Percentiles rank a stretch among this genome's conserved stretches.
phyloP scores from a whole-genome alignment of 2,113 vertebrate genomes.

The Atractosteus spatula region DNA sequence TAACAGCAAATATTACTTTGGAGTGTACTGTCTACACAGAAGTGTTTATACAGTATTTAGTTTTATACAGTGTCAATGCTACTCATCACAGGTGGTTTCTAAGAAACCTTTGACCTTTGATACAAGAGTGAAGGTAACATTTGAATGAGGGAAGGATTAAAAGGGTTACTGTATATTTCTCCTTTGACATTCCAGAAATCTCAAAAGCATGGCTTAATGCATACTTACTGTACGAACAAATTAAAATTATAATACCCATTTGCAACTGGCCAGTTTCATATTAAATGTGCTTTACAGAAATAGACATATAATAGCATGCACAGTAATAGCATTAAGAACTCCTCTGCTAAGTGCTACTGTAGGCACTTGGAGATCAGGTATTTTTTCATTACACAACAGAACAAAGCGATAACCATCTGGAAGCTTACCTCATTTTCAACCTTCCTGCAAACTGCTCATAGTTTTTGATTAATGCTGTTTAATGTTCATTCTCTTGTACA shows the following conservation, averaged over 20 bases:
- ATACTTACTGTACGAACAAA: not conserved
- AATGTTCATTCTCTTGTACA: not conserved
- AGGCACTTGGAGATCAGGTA: constrained; percentile 28
- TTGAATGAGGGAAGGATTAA: too few species aligned
- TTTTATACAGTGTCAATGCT: too few species aligned
- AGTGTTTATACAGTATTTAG: too few species aligned
- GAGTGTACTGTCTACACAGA: too few species aligned
- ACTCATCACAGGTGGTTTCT: too few species aligned
- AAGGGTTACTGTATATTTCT: too few species aligned
- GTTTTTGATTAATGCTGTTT: not conserved
- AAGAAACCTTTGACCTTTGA: too few species aligned
- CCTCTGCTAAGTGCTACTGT: not conserved
- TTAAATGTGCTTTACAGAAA: not conserved
- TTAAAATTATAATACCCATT: not conserved
- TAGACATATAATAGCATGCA: not conserved
- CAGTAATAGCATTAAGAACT: not conserved
- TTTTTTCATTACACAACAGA: constrained; percentile 63
- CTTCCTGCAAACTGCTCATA: constrained; percentile 5
- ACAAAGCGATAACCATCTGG: constrained; percentile 70
- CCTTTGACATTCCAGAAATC: too few species aligned
- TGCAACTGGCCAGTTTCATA: not conserved
- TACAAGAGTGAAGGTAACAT: too few species aligned
- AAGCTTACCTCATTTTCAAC: constrained; percentile 49
- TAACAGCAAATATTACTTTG: too few species aligned
- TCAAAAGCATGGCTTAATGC: too few species aligned